A percentile compares a stretch with the other conserved stretches of the same genome.
Conservation (phyloP, 1,140 invertebrate species). For the Tyrophagus putrescentiae region DNA sequence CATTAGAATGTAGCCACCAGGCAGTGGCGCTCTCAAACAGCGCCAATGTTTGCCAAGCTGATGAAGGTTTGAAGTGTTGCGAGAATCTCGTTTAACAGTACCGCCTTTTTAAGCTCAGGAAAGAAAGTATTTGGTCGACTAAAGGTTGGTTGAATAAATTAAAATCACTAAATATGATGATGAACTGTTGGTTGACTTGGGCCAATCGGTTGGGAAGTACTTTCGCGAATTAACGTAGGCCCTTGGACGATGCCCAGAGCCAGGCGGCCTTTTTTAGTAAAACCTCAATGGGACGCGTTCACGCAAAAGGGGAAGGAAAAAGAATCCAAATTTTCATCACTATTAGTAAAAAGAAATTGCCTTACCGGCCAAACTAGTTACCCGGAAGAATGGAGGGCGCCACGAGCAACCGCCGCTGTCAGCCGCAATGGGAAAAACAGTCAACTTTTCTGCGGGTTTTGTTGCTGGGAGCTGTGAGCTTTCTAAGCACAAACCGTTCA, state of each 20-base stretch:
- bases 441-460: no score
- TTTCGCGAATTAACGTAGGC: slow-evolving; percentile 52
- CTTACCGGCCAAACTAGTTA: no score
- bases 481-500: no score
- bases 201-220: slow-evolving; percentile 16
- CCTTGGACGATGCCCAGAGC: slow-evolving; percentile 72
- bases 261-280: slow-evolving; percentile 61
- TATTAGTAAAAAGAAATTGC: no score
- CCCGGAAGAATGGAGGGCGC: no score
- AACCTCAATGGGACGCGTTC: slow-evolving; percentile 52
- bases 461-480: no score
- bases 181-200: not conserved
- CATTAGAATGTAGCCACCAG: slow-evolving; percentile 76
- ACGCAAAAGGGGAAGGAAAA: slow-evolving; percentile 31
- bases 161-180: not conserved
- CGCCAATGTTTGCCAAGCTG: slow-evolving; percentile 61
- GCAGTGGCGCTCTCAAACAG: slow-evolving; percentile 78
- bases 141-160: not conserved
- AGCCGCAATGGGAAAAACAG: no score
- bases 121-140: slow-evolving; percentile 53
- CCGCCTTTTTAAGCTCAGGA: slow-evolving; percentile 54
- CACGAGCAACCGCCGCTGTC: no score
- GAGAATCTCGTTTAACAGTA: slow-evolving; percentile 86
- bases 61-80: slow-evolving; percentile 62
- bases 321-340: no score